A percentile compares a stretch with the other conserved stretches of the same genome.
Evolutionary conservation across 2,888 invertebrate species (phyloP).

Genomic region (Bombylius discolor): DNA sequence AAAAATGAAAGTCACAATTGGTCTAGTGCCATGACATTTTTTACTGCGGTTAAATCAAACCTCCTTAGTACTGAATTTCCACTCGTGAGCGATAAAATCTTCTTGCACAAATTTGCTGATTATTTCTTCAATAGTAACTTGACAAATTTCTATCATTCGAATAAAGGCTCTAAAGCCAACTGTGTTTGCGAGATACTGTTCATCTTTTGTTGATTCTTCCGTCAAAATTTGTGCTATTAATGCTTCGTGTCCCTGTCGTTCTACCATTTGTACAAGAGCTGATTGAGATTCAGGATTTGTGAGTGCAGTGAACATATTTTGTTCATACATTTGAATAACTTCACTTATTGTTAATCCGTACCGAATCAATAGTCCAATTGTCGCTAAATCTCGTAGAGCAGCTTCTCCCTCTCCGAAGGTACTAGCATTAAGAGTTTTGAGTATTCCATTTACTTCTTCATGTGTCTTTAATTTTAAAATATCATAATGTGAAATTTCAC

Average conservation of each 20-base stretch:
- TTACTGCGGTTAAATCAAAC: conserved; percentile 21
- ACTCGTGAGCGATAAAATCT: conserved; percentile 68
- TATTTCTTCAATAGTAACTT: conserved; percentile 71
- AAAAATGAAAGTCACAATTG: no score
- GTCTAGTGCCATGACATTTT: background rate
- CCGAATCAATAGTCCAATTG: conserved; percentile 63
- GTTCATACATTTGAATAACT: conserved; percentile 64
- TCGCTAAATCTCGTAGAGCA: conserved; percentile 66
- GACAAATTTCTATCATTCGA: conserved; percentile 68
- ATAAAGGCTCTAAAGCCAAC: conserved; percentile 77
- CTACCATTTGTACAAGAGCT: conserved; percentile 70
- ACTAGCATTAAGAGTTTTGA: conserved; percentile 59
- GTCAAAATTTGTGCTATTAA: conserved; percentile 69
- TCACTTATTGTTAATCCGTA: conserved; percentile 63
- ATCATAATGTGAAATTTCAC: conserved; percentile 37
- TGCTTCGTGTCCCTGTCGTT: conserved; percentile 68
- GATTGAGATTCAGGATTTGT: conserved; percentile 72
- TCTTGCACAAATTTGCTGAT: conserved; percentile 70
- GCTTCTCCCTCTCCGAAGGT: conserved; percentile 71
- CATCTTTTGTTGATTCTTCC: conserved; percentile 66
- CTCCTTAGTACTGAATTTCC: conserved; percentile 49
- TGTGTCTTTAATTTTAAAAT: conserved; percentile 48
- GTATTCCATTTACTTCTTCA: conserved; percentile 60
- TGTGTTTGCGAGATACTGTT: conserved; percentile 61
- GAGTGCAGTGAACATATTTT: conserved; percentile 65